Conservation (phyloP, 2,888 invertebrate genomes). For the Papilio gigon region DNA sequence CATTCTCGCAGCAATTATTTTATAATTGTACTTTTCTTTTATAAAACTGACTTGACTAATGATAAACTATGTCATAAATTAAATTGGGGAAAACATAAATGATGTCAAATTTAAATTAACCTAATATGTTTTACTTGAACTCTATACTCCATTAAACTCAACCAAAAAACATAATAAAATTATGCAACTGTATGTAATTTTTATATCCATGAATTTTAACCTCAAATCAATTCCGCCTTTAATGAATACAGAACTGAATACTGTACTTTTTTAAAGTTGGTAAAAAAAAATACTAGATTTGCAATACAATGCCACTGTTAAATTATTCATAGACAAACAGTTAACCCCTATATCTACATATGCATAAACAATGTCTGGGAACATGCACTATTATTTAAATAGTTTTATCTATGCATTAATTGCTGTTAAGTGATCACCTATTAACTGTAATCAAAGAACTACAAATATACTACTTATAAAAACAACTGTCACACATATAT, state of each 20-base stretch:
- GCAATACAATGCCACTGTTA: conserved; percentile 22
- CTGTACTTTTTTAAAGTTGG: not conserved
- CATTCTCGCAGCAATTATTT: too few relatives aligned
- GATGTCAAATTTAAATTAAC: too few relatives aligned
- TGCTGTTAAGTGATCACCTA: not conserved
- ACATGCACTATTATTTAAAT: not conserved
- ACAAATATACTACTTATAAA: too few relatives aligned
- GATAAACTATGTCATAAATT: too few relatives aligned
- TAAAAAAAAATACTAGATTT: conserved; percentile 12
- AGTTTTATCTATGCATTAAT: not conserved
- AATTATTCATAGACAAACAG: conserved; percentile 31
- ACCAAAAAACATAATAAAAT: not conserved
- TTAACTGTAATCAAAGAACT: too few relatives aligned
- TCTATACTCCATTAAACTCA: too few relatives aligned
- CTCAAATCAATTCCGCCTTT: not conserved
- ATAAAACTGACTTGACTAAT: too few relatives aligned
- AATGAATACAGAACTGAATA: not conserved
- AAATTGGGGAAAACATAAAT: too few relatives aligned
- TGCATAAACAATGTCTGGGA: not conserved
- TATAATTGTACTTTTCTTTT: too few relatives aligned
- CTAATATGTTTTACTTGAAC: too few relatives aligned
- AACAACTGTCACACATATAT: too few relatives aligned
- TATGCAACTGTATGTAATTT: not conserved
- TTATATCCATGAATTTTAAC: conserved; percentile 3
- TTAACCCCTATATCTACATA: conserved; percentile 29